Percentiles rank a stretch among this genome's conserved stretches.
phyloP scores from a whole-genome alignment of 2,888 invertebrate species.

The Ecdyonurus torrentis region DNA sequence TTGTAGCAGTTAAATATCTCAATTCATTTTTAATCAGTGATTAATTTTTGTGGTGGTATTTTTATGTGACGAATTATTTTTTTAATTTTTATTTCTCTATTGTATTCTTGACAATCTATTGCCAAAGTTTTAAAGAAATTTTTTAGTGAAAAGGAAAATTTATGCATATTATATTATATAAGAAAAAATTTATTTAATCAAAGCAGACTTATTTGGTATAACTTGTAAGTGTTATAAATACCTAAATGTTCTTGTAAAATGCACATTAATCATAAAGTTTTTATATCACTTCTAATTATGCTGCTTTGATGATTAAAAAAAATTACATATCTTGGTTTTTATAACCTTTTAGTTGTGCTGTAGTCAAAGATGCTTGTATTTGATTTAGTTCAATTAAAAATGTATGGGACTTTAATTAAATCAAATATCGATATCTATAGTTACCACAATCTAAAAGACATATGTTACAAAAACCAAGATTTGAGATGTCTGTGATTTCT shows the following conservation, averaged over 20 bases:
- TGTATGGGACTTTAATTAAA: too few relatives aligned
- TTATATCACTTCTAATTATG: neutral
- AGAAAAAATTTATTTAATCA: too few relatives aligned
- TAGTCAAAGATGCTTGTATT: too few relatives aligned
- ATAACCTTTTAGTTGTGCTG: neutral
- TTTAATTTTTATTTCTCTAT: neutral
- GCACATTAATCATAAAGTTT: neutral
- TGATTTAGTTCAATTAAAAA: too few relatives aligned
- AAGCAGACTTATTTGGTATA: neutral
- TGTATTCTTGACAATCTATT: conserved; percentile 1
- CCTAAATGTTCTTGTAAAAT: neutral
- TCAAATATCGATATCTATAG: too few relatives aligned
- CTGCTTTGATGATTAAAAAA: neutral
- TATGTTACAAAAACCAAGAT: neutral
- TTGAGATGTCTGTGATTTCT: conserved; percentile 1
- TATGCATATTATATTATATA: conserved; percentile 6
- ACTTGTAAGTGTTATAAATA: neutral
- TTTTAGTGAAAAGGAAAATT: conserved; percentile 8
- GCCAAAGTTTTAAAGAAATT: conserved; percentile 9
- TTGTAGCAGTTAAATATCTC: neutral
- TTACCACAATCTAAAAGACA: neutral
- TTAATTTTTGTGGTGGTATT: conserved; percentile 1
- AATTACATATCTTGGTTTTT: neutral
- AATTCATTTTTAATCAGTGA: neutral
- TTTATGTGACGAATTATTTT: conserved; percentile 1